These are phyloP conservation scores for Calyptomena viridis DNA, from an alignment of 2,113 vertebrate genomes.

Conservation along the genomic window DNA sequence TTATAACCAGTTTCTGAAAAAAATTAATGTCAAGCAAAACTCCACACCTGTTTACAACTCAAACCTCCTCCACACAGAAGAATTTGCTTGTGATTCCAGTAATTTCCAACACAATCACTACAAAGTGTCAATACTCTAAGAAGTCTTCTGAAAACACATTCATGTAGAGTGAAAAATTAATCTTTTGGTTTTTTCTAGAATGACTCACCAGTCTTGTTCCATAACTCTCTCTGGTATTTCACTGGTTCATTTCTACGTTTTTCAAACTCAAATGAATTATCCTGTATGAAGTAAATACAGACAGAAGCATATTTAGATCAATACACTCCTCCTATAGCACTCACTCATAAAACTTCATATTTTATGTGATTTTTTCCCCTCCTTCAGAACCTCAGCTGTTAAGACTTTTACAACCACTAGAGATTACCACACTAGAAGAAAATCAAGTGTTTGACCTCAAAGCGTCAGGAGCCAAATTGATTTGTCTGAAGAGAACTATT, in stretches of 20 bases:
- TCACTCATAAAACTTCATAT: background rate
- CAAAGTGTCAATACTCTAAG: background rate
- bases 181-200: background rate
- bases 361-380: fast-evolving
- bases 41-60: background rate
- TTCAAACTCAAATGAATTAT: conserved; percentile 96
- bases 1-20: background rate
- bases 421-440: background rate
- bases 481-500: background rate
- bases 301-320: background rate
- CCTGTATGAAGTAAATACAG: conserved; percentile 69
- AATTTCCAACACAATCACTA: background rate
- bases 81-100: background rate
- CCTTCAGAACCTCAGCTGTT: background rate
- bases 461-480: background rate
- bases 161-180: background rate
- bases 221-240: conserved; percentile 91
- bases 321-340: background rate
- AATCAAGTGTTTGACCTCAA: background rate
- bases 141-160: background rate
- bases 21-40: background rate
- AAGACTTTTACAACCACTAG: background rate
- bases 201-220: conserved; percentile 90
- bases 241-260: conserved; percentile 92
- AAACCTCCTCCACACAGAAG: background rate